Percentiles rank a stretch among this genome's conserved stretches.
Evolutionary conservation across 2,888 invertebrate genomes (phyloP).

Genomic region (Apoda limacodes): DNA sequence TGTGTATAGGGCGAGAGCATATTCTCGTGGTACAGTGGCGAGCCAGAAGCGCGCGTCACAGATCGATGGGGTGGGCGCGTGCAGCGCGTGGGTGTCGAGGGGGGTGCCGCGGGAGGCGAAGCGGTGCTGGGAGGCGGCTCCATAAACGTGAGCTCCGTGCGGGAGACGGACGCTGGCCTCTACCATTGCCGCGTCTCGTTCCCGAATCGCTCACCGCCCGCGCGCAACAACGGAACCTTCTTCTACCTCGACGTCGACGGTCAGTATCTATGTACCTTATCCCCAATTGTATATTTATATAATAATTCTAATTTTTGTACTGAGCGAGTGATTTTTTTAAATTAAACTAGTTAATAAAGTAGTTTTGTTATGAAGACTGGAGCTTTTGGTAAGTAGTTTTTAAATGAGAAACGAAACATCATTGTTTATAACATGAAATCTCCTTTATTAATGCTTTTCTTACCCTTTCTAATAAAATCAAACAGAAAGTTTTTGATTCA

Average conservation of each 20-base stretch:
- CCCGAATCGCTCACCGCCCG: constrained; percentile 87
- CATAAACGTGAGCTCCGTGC: constrained; percentile 87
- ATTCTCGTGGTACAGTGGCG: constrained; percentile 84
- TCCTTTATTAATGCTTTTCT: no score
- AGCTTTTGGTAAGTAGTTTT: no score
- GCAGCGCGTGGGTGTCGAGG: constrained; percentile 62
- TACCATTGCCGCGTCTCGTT: constrained; percentile 92
- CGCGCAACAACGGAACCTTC: constrained; percentile 90
- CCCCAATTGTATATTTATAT: constrained; percentile 3
- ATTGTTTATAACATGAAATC: no score
- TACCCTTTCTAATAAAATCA: no score
- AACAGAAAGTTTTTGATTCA: no score
- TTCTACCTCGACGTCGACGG: constrained; percentile 90
- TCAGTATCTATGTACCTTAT: constrained; percentile 39
- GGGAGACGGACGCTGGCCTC: constrained; percentile 91
- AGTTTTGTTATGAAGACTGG: no score
- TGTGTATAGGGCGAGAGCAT: constrained; percentile 76
- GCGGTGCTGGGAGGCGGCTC: constrained; percentile 72
- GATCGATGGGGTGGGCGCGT: constrained; percentile 85
- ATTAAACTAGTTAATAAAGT: no score
- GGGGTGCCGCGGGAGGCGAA: constrained; percentile 52
- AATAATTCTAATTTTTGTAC: no score
- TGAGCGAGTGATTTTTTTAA: no score
- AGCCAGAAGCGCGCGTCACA: constrained; percentile 76
- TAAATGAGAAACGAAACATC: no score